Conservation (phyloP, 2,888 invertebrate genomes). For the Phragmatobia fuliginosa region DNA sequence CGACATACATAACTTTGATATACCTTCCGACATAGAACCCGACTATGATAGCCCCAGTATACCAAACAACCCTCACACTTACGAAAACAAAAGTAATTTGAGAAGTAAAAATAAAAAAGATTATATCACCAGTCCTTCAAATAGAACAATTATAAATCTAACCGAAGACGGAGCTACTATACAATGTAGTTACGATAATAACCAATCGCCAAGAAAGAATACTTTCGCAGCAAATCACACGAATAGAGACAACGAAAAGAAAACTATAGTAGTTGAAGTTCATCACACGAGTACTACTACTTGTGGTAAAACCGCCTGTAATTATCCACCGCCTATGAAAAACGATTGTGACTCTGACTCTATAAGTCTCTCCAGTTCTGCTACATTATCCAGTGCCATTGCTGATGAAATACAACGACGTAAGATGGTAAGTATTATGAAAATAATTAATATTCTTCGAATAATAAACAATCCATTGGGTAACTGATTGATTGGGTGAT, state of each 20-base stretch:
- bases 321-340: conserved; percentile 67
- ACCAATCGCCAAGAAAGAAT: conserved; percentile 75
- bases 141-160: conserved; percentile 91
- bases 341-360: conserved; percentile 68
- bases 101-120: conserved; percentile 70
- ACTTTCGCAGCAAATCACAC: conserved; percentile 68
- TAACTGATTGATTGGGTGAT: neutral
- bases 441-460: neutral
- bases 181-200: conserved; percentile 87
- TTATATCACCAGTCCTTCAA: conserved; percentile 80
- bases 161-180: conserved; percentile 91
- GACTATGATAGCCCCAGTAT: conserved; percentile 82
- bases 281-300: conserved; percentile 81
- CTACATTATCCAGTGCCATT: conserved; percentile 82
- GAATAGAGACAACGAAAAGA: conserved; percentile 80
- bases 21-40: conserved; percentile 82
- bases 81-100: conserved; percentile 74
- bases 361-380: conserved; percentile 73
- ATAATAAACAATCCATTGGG: neutral
- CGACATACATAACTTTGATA: conserved; percentile 81
- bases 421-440: conserved; percentile 67
- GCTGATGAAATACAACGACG: conserved; percentile 81
- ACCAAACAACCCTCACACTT: conserved; percentile 81
- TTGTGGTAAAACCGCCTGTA: conserved; percentile 70
- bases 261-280: conserved; percentile 92